These are phyloP conservation scores for Cricetomys ansorgei DNA, from an alignment of 2,113 vertebrate species.

Conservation along the genomic window DNA sequence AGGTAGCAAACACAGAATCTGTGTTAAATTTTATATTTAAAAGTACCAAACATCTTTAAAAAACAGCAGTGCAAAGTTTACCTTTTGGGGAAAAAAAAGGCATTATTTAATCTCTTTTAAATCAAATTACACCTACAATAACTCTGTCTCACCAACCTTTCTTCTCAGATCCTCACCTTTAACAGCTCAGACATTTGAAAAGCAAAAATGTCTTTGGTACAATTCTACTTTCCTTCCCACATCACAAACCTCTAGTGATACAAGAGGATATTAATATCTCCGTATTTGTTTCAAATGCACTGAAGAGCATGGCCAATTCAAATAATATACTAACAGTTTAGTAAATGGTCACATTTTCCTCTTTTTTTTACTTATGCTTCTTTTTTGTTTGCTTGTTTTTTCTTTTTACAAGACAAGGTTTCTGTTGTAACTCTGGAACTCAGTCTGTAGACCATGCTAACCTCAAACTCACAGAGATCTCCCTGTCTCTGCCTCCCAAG, in stretches of 20 bases:
- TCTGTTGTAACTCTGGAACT: no score
- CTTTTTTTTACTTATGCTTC: neutral
- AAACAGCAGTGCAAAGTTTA: neutral
- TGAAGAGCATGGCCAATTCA: neutral
- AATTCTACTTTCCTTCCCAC: neutral
- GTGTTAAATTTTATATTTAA: neutral
- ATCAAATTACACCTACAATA: neutral
- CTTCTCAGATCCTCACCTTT: neutral
- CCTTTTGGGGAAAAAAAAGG: no score
- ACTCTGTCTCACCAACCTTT: neutral
- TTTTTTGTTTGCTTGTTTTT: no score
- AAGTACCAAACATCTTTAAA: neutral
- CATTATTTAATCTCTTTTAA: conserved; percentile 18
- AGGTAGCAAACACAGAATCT: neutral
- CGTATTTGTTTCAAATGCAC: neutral
- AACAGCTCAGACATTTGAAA: neutral
- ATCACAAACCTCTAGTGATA: neutral
- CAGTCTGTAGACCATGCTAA: no score
- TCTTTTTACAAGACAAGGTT: no score
- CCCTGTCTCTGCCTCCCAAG: no score
- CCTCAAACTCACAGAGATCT: no score
- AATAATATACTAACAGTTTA: conserved; percentile 9
- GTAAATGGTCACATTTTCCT: neutral
- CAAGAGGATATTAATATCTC: neutral
- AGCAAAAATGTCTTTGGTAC: neutral